Conservation (phyloP, 2,797 vertebrate genomes). For the Neopelma chrysocephalum region DNA sequence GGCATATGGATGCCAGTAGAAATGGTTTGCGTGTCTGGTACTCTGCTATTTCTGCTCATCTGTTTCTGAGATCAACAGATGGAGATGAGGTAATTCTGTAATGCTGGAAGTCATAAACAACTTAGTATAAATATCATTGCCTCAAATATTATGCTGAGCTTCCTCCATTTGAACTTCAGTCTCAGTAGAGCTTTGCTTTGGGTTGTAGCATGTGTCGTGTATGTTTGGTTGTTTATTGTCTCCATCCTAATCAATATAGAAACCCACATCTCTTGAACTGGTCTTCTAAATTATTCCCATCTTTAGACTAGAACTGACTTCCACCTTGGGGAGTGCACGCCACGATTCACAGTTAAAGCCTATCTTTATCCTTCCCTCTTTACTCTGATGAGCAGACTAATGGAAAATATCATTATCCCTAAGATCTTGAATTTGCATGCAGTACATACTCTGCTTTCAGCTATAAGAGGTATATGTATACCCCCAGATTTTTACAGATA, state of each 20-base stretch:
- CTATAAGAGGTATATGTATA: accelerated
- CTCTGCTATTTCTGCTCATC: conserved; percentile 21
- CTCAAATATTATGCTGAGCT: conserved; percentile 12
- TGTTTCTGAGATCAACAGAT: conserved; percentile 29
- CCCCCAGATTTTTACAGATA: neutral
- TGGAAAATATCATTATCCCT: neutral
- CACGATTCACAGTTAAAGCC: neutral
- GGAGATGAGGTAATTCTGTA: conserved; percentile 51
- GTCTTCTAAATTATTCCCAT: neutral
- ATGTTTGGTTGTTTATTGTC: neutral
- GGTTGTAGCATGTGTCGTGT: neutral
- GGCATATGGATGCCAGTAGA: neutral
- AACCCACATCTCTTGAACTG: neutral
- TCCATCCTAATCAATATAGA: neutral
- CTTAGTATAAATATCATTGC: conserved; percentile 8
- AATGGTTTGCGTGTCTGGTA: neutral
- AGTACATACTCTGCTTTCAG: neutral
- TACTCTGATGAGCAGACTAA: neutral
- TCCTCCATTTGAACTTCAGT: conserved; percentile 16
- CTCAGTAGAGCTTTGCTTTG: neutral
- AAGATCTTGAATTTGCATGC: neutral
- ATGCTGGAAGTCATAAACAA: neutral
- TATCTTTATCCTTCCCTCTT: neutral
- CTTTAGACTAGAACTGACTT: neutral
- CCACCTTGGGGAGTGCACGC: neutral